These are phyloP conservation scores for Phalacrocorax brasilianus DNA, from an alignment of 2,113 vertebrate genomes.

Conservation along the genomic window DNA sequence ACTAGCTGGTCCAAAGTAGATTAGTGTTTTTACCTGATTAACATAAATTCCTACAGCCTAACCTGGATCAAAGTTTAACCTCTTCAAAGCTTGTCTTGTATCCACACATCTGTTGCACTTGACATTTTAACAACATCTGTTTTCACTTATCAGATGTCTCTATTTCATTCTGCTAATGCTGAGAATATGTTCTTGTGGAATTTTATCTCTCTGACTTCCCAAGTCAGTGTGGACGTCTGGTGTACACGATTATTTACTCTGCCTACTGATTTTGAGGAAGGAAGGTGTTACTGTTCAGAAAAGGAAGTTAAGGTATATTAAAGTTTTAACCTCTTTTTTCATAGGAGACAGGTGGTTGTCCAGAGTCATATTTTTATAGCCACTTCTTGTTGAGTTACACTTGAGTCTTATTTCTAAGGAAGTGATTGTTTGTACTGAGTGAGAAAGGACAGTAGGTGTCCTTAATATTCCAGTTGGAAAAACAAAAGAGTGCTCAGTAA, in stretches of 20 bases:
- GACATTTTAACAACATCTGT: constrained; percentile 53
- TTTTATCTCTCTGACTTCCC: constrained; percentile 22
- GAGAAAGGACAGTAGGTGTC: neutral
- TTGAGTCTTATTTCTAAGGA: neutral
- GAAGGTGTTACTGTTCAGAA: constrained; percentile 3
- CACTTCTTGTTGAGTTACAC: neutral
- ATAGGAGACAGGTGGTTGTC: neutral
- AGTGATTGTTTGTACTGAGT: neutral
- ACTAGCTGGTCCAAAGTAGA: neutral
- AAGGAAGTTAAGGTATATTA: neutral
- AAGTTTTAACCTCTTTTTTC: neutral
- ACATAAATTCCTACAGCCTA: neutral
- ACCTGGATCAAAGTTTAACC: constrained; percentile 36
- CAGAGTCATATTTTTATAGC: neutral
- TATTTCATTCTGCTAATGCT: constrained; percentile 27
- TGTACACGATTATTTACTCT: neutral
- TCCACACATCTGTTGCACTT: constrained; percentile 25
- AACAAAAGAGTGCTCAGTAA: neutral
- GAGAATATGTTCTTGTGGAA: neutral
- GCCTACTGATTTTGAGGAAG: neutral
- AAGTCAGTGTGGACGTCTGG: neutral
- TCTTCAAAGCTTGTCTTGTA: constrained; percentile 13
- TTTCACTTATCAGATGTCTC: constrained; percentile 43
- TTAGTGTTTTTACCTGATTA: neutral
- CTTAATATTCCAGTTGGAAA: neutral